A percentile compares a stretch with the other conserved stretches of the same genome.
Conservation (phyloP, 2,888 invertebrate species). For the Incurvaria masculella region DNA sequence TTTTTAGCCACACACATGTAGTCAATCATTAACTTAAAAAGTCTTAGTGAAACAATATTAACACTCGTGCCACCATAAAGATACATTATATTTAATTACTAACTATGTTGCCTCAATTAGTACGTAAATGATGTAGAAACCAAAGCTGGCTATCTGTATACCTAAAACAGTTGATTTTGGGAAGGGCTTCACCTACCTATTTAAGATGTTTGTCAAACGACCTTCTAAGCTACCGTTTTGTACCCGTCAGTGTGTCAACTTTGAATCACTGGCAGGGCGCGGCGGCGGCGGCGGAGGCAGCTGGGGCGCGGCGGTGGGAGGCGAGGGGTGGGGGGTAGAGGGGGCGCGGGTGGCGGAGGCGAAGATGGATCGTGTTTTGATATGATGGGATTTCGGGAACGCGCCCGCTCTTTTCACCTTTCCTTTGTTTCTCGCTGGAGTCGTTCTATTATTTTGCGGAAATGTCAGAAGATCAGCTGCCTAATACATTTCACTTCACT, state of each 20-base stretch:
- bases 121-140: too few species aligned
- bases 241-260: neutral
- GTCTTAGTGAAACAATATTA: too few species aligned
- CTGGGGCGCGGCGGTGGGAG: neutral
- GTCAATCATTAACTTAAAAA: too few species aligned
- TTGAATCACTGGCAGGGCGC: neutral
- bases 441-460: neutral
- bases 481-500: neutral
- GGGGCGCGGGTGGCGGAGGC: conserved; percentile 10
- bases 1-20: too few species aligned
- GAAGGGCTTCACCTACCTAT: too few species aligned
- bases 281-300: neutral
- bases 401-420: conserved; percentile 1
- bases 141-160: too few species aligned
- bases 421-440: neutral
- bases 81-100: too few species aligned
- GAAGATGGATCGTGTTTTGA: conserved; percentile 33
- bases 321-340: too few species aligned
- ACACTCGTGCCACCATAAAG: too few species aligned
- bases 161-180: too few species aligned
- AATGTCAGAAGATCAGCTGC: neutral
- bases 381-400: conserved; percentile 27
- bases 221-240: neutral
- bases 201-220: too few species aligned
- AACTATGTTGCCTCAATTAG: too few species aligned